Base-by-base conservation (phyloP, 2,888 invertebrate species). In the Ornithoptera alexandrae region DNA sequence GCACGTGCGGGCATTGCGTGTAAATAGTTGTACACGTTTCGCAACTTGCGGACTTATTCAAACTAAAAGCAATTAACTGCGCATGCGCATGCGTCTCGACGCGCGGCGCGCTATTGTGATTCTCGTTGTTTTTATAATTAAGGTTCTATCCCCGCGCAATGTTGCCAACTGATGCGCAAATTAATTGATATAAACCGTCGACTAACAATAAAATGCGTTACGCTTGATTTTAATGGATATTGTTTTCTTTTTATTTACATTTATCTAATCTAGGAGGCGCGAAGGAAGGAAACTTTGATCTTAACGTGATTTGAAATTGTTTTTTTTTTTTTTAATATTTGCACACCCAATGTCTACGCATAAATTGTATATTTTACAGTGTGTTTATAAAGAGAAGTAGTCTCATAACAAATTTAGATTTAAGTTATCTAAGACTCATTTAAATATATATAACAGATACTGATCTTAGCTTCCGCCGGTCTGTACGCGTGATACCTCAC, bases 141-240 rank as follows among this genome's bases (percentile, higher is more conserved):
- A 66, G 66, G 17, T 39, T 39, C 39, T 39, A 60, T 30, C 30
- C 3, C 4, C 30, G 60, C 63, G 22, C n/a, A 62, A 62, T 67
- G 56, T 70, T 63, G 60, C 18, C 17, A 69, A 58, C 57, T 66
- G 65, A 10, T 69, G 61, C 64, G 65, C 62, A 57, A 62, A 65
- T 70, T 59, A 50, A 53, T 53, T 59, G 59, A 50, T 20, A 59
- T 42, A 20, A 18, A 36, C 42, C 62, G 61, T 24, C 63, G 18
- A 69, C 56, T 67, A 67, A 68, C 63, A 68, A 67, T 67, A 67
- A 70, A 67, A 30, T 63, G 53, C 65, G 42, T 69, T 65, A 58
- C 24, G 42, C 63, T 67, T 70, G 63, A 63, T 24, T 70, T 67
- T 39, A 30, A 8, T 67, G 56, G 59, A 69, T 6, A 67, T 67